Conservation (phyloP, 2,113 vertebrate genomes). For the Ictidomys tridecemlineatus region DNA sequence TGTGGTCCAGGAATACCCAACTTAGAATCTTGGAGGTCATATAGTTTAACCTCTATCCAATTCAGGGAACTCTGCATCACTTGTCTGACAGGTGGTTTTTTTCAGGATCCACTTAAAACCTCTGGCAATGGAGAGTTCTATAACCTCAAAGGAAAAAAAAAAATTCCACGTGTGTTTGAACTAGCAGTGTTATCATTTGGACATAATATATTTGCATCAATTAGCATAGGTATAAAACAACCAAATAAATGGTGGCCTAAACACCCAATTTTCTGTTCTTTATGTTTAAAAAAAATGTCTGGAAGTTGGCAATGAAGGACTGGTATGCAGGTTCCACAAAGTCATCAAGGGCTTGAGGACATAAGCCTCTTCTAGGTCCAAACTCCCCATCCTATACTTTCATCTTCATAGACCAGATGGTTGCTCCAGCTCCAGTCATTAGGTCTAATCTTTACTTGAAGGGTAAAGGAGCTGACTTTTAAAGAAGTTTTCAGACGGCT, state of each 20-base stretch:
- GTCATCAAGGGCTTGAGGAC: neutral
- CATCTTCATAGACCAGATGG: neutral
- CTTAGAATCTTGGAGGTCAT: constrained; percentile 71
- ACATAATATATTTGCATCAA: neutral
- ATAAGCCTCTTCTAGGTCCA: neutral
- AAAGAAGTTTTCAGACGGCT: constrained; percentile 10
- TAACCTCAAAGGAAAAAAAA: neutral
- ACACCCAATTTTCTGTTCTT: neutral
- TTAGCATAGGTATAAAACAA: neutral
- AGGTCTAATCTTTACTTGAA: neutral
- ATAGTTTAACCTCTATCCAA: constrained; percentile 60
- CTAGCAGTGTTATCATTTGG: neutral
- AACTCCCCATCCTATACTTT: neutral
- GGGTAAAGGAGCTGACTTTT: neutral
- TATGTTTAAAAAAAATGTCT: neutral
- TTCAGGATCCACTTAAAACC: constrained; percentile 35
- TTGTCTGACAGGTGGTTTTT: constrained; percentile 51
- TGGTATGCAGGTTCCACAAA: neutral
- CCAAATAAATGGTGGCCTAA: neutral
- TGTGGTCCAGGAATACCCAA: constrained; percentile 75
- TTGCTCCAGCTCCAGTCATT: neutral
- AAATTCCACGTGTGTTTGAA: neutral
- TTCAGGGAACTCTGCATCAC: constrained; percentile 68
- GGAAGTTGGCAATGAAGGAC: neutral
- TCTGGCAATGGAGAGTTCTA: neutral